Evolutionary conservation across 1,140 invertebrate genomes (phyloP), one percentile per base, ranked within the genome.

Genomic region (Campodea augens): DNA sequence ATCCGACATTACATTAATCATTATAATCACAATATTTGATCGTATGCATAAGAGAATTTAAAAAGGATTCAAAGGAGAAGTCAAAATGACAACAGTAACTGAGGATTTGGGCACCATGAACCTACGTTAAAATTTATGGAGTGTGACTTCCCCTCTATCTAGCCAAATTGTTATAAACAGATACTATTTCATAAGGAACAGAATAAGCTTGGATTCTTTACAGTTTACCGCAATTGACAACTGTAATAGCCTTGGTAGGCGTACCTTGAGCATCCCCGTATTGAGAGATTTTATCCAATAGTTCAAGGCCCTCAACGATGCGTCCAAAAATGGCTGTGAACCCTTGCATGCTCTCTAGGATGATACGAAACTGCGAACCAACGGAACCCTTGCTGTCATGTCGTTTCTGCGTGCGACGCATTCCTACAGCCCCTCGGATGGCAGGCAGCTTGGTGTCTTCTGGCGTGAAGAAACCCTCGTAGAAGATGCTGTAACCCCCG

Each of bases 281-380:
- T 45, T 75, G 75, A 38, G 78, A 78, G 51, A 86, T 78, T 54
- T 77, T 78, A 55, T 85, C 81, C 21, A 85, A 73, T 25, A 85
- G 61, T 54, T 84, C 81, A 24, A 87, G 65, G 1, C 82, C 82
- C 54, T 84, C 78, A 38, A 84, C 70, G 4, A 87, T 80, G 57
- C 75, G 77, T 4, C 76, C 82, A 55, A 87, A 86, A 45, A 87
- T 85, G 10, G 75, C 81, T 1, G 81, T 84, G 60, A 85, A 85
- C 13, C 77, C 75, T 43, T 76, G 69, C 76, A 81, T 82, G 54
- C 83, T 78, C 48, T 79, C 76, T 44, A 84, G 60, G 49, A 84
- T 79, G 45, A 85, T 75, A 38, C 81, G 74, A 62, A 85, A 85
- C 57, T 85, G 82, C 27, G 81, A 85, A 19, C 81, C 82, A 0